Base-by-base conservation (phyloP, 1,140 invertebrate species). In the Drosophila trapezifrons region DNA sequence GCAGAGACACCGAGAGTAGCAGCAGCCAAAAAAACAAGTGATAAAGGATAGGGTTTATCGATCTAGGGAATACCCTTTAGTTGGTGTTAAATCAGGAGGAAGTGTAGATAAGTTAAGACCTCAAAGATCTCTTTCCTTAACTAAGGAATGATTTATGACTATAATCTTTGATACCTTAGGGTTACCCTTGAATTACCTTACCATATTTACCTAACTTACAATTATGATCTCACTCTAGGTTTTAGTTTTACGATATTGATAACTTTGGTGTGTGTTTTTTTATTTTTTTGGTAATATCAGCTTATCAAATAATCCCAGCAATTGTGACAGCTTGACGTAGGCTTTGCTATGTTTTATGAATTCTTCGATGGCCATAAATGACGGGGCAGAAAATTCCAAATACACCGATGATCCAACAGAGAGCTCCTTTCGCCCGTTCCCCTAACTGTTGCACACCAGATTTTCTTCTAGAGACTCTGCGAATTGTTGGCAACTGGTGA, bases 401-500 rank as follows among this genome's bases (percentile, higher is more conserved):
- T 32, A 32, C 29, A 32, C 29, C 29, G 29, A 32, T 38, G 12
- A 38, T 38, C 37, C 37, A 38, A 47, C 20, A 45, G 32, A 40
- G n/a, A 46, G 25, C 18, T n/a, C n/a, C n/a, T n/a, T n/a, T n/a
- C n/a, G 27, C 27, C 27, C 32, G 4, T 38, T 55, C 20, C 15
- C 20, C 10, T 58, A 46, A 58, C 54, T 64, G 60, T 64, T 62
- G 37, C 37, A 62, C 40, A 56, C 17, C 13, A 20, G 51, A 54
- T 52, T 52, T 38, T 7, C 29, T 32, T 32, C 29, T 8, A 32
- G 29, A 29, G 27, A 29, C 18, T 35, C 18, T 20, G 29, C 18
- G 12, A 35, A 15, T 51, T 38, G 45, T n/a, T 66, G 49, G 78
- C 83, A 82, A 86, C 82, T 86, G 79, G 76, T 86, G 83, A 86